A percentile compares a stretch with the other conserved stretches of the same genome.
Conservation (phyloP, 2,797 vertebrate species). For the Micrastur ruficollis region DNA sequence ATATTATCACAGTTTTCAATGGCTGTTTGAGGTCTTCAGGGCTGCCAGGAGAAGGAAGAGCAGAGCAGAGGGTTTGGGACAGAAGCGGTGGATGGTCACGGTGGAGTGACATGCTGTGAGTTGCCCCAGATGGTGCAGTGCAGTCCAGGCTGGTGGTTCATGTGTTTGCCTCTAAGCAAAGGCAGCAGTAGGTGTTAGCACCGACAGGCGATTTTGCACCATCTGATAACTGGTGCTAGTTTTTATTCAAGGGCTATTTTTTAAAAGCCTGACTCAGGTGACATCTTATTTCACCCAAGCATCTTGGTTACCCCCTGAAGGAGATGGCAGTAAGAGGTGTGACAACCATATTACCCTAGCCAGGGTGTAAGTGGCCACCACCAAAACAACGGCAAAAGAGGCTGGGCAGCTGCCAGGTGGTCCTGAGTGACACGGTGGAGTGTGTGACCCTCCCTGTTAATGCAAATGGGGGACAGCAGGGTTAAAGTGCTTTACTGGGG, state of each 20-base stretch:
- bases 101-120: not conserved
- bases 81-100: not conserved
- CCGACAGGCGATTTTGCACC: too few relatives aligned
- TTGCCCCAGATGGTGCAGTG: not conserved
- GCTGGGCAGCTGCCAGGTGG: not conserved
- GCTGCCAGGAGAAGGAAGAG: not conserved
- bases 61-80: not conserved
- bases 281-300: not conserved
- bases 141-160: not conserved
- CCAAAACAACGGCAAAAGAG: not conserved
- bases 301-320: not conserved
- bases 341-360: not conserved
- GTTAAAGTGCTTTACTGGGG: not conserved
- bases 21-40: not conserved
- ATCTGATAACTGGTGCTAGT: not conserved
- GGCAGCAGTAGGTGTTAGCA: not conserved
- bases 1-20: not conserved
- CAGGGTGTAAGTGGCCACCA: not conserved
- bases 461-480: not conserved
- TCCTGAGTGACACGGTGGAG: rapidly evolving
- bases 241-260: not conserved
- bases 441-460: not conserved
- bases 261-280: not conserved
- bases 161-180: not conserved
- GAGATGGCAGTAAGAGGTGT: not conserved